Evolutionary conservation across 2,797 vertebrate genomes (phyloP), one percentile per base, ranked within the genome.

Genomic region (Macrochelys suwanniensis): DNA sequence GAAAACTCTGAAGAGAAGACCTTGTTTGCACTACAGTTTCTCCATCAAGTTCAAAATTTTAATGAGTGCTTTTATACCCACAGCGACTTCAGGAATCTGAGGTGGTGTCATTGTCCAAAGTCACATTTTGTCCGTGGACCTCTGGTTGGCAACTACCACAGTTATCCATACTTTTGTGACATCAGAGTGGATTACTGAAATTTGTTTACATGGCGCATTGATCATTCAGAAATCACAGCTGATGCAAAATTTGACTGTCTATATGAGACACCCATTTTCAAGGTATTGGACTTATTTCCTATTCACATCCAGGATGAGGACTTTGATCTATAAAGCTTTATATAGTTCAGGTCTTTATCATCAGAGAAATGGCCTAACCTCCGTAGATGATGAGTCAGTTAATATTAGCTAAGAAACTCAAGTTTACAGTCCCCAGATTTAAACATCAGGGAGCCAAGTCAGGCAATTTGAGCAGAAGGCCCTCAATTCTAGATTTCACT

Each of bases 251-350:
- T 0, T 21, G 7, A 11, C 0, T 0, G 53, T 54, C 53, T 54
- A 54, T 54, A 54, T 4, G 8, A 23, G 53, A 54, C 53, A 53
- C 51, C 51, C 51, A 54, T 54, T 54, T 54, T 54, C 53, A 54
- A 25, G 53, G 8, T 54, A 25, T 54, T 54, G 53, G 23, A 54
- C 53, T 28, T 5, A 0, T 53, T 7, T 2, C 50, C 78, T 80
- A 15, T 0, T 0, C 31, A 17, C 0, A 1, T 0, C 8, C 0
- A 25, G 13, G 42, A 71, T 47, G 1, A 65, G 2, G n/a, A 5
- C 11, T 3, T 1, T 1, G 0, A 59, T 0, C 71, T 2, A 17
- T 89, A 80, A 47, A 0, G 17, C 68, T 1, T 3, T 0, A 21
- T 42, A 10, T 19, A 2, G 0, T 1, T 42, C 85, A 11, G 65